Conservation (phyloP, 2,113 vertebrate genomes). For the Ceyx margarethae region DNA sequence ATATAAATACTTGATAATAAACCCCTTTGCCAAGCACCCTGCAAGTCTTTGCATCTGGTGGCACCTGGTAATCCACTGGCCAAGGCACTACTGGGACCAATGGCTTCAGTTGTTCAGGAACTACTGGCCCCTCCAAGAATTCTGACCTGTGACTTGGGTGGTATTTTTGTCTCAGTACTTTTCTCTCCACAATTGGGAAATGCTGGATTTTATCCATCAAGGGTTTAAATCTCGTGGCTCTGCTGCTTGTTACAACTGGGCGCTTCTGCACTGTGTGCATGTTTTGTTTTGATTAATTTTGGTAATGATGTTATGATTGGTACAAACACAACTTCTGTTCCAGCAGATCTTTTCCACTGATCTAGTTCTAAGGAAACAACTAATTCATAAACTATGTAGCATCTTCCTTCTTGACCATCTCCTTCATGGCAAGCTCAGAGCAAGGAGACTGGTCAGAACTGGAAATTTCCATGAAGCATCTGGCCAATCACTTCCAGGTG, state of each 20-base stretch:
- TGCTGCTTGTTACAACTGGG: background rate
- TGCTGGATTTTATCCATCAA: background rate
- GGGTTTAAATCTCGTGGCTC: background rate
- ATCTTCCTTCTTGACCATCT: background rate
- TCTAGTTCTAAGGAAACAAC: background rate
- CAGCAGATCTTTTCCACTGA: background rate
- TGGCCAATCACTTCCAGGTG: background rate
- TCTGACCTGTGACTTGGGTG: background rate
- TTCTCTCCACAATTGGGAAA: background rate
- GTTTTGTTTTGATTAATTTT: background rate
- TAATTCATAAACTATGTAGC: background rate
- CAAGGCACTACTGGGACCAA: conserved; percentile 1
- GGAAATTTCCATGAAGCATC: background rate
- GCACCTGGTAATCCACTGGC: conserved; percentile 1
- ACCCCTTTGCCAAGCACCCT: conserved; percentile 38
- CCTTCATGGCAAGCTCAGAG: background rate
- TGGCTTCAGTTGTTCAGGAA: conserved; percentile 11
- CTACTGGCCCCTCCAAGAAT: background rate
- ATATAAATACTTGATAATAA: conserved; percentile 54
- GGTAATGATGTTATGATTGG: background rate
- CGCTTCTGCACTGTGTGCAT: background rate
- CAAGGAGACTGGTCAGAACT: background rate
- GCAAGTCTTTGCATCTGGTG: conserved; percentile 50
- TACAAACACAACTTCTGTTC: background rate
- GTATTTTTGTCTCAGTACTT: background rate